Evolutionary conservation across 2,888 invertebrate species (phyloP).

Genomic region (Ischnus inquisitorius): DNA sequence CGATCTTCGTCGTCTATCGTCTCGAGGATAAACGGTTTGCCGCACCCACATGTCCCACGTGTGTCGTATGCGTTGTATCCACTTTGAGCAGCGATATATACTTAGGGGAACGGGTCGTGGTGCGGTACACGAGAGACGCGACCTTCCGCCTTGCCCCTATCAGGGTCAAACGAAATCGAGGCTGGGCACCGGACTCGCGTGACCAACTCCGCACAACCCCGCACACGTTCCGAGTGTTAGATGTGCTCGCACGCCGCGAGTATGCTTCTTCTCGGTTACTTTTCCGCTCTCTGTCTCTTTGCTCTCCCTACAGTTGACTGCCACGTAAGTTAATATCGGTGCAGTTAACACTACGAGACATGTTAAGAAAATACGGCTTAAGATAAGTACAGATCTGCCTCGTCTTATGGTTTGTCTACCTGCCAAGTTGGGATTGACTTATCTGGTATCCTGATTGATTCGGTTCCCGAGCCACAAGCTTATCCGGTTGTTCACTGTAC

Average conservation of each 20-base stretch:
- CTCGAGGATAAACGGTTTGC: constrained; percentile 41
- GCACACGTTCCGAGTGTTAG: constrained; percentile 20
- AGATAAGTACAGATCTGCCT: too few relatives aligned
- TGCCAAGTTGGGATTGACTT: too few relatives aligned
- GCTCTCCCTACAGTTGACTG: constrained; percentile 37
- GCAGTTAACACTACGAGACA: too few relatives aligned
- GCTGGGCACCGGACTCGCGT: constrained; percentile 63
- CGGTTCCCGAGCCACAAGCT: too few relatives aligned
- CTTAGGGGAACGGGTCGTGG: constrained; percentile 17
- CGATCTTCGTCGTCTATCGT: constrained; percentile 44
- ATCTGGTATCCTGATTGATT: too few relatives aligned
- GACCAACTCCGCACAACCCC: constrained; percentile 37
- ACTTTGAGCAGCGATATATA: constrained; percentile 20
- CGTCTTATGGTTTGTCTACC: too few relatives aligned
- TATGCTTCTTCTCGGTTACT: constrained; percentile 10
- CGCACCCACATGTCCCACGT: constrained; percentile 60
- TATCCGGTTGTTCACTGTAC: too few relatives aligned
- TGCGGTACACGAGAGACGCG: constrained; percentile 43
- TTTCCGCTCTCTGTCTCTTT: not conserved
- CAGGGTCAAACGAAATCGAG: constrained; percentile 65
- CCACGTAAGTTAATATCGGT: not conserved
- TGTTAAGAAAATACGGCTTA: too few relatives aligned
- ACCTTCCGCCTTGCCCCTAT: constrained; percentile 60
- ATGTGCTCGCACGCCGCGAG: constrained; percentile 29
- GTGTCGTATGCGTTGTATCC: constrained; percentile 42